Evolutionary conservation across 2,888 invertebrate species (phyloP), one percentile per base, ranked within the genome.

Genomic region (Protula sp.): DNA sequence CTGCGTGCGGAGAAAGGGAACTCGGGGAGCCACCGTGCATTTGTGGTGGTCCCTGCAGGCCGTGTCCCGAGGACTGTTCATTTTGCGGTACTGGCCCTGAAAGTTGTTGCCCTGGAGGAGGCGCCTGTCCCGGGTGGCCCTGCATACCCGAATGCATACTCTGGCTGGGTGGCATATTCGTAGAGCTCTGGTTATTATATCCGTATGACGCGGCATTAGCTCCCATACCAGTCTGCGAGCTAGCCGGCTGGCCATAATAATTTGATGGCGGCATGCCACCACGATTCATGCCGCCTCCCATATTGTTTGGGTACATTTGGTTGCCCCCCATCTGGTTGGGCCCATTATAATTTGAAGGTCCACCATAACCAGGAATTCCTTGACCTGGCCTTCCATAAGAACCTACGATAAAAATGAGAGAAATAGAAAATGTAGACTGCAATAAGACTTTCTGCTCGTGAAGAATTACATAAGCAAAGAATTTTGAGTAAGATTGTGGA

Each of bases 311-410:
- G 51, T 61, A 55, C 61, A 61, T 60, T 30, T 47, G 54, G 31
- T 59, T 58, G 45, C 47, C 52, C 63, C 63, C 29, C 64, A 57
- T 47, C 57, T 57, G 47, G 55, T 54, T 54, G 50, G 60, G 30
- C 62, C 60, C 59, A 55, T 27, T 27, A 14, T 27, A 30, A 24
- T 58, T 65, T n/a, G 60, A 60, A 29, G 62, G 59, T 24, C 30
- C 31, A 27, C 30, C 52, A 48, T 56, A 60, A 2, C 57, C 57
- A 5, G 54, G 47, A 53, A 58, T 58, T 2, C 58, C 58, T n/a
- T n/a, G n/a, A n/a, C n/a, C n/a, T n/a, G n/a, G n/a, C 22, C 58
- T 47, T 28, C 52, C 53, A 38, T 51, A 58, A 27, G 51, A 30
- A 26, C 58, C 58, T 58, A 47, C n/a, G 50, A 57, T 14, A 38